Percentiles rank a stretch among this genome's conserved stretches.
Conservation (phyloP, 2,797 vertebrate genomes). For the Schizothorax lantsangensis region DNA sequence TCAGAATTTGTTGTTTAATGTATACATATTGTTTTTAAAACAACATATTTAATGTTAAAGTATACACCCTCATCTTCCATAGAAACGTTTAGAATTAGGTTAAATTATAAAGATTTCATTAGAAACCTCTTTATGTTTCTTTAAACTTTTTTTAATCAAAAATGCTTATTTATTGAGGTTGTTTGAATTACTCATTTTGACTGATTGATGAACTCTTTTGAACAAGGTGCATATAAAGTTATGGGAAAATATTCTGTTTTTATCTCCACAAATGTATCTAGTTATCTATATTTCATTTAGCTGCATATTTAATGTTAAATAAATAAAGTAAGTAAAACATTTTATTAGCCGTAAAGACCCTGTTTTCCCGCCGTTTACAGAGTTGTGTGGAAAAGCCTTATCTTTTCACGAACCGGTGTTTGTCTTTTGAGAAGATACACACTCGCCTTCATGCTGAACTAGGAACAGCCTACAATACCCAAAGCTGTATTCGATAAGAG, state of each 20-base stretch:
- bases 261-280: not conserved
- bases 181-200: not conserved
- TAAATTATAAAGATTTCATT: too few relatives aligned
- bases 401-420: not conserved
- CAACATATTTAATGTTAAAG: not conserved
- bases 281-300: not conserved
- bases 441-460: not conserved
- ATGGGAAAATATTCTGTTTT: not conserved
- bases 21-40: too few relatives aligned
- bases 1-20: too few relatives aligned
- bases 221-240: constrained; percentile 1
- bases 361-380: not conserved
- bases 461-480: not conserved
- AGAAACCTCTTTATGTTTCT: too few relatives aligned
- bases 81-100: too few relatives aligned
- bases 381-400: not conserved
- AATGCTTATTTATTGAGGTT: not conserved
- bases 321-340: not conserved
- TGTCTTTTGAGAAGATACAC: not conserved
- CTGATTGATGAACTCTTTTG: not conserved
- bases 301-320: not conserved
- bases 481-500: not conserved
- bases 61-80: not conserved
- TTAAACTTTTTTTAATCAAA: too few relatives aligned
- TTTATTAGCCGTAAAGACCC: not conserved